Conservation (phyloP, 2,113 vertebrate species). For the Isichthys henryi region DNA sequence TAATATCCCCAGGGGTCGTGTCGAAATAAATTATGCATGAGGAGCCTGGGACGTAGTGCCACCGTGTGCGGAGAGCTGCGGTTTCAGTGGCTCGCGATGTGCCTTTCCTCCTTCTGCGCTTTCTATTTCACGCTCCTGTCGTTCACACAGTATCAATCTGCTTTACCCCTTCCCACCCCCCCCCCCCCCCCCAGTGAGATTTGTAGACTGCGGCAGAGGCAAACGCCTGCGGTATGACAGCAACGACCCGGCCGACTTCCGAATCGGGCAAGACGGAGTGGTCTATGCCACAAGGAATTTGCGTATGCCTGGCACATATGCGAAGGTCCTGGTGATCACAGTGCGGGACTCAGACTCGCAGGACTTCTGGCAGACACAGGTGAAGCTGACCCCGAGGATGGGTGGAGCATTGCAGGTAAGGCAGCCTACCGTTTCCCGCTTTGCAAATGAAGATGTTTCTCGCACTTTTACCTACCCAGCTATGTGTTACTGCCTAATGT, state of each 20-base stretch:
- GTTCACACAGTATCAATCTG: not conserved
- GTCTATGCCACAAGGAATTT: conserved; percentile 68
- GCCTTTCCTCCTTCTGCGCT: not conserved
- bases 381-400: conserved; percentile 62
- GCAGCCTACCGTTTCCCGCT: not conserved
- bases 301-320: conserved; percentile 52
- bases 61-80: not conserved
- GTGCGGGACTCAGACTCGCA: conserved; percentile 71
- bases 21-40: conserved; percentile 39
- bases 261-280: conserved; percentile 71
- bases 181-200: conserved; percentile 64
- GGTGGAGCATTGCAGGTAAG: conserved; percentile 30
- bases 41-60: not conserved
- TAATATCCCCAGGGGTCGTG: conserved; percentile 32
- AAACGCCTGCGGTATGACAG: conserved; percentile 69
- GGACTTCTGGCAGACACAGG: conserved; percentile 73
- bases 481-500: not conserved
- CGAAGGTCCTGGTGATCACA: conserved; percentile 54
- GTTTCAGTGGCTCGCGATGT: not conserved
- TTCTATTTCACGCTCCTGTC: conserved; percentile 1
- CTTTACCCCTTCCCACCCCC: conserved; percentile 35
- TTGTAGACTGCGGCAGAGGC: conserved; percentile 70
- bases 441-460: not conserved
- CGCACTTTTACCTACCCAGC: not conserved
- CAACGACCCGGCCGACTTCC: conserved; percentile 67